These are phyloP conservation scores for Dryomyza anilis DNA, from an alignment of 2,888 invertebrate species.

Conservation along the genomic window DNA sequence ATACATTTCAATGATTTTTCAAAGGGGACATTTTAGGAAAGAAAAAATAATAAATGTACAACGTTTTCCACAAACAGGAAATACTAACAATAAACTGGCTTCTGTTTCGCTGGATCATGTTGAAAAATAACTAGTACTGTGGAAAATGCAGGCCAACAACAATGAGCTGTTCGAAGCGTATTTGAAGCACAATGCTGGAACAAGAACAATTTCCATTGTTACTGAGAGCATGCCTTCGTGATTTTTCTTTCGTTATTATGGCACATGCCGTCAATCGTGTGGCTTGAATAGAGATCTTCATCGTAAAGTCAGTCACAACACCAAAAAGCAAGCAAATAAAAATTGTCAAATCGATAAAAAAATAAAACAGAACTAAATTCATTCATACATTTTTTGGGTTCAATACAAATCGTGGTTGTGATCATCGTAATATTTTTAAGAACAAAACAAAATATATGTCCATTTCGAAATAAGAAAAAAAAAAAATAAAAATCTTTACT, in stretches of 20 bases:
- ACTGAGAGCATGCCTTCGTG: background rate
- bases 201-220: background rate
- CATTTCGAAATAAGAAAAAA: background rate
- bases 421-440: background rate
- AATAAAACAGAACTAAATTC: background rate
- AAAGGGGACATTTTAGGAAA: too few relatives aligned
- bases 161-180: too few relatives aligned
- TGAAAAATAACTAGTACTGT: too few relatives aligned
- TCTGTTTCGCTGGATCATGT: too few relatives aligned
- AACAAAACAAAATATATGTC: background rate
- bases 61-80: too few relatives aligned
- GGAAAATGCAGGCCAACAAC: too few relatives aligned
- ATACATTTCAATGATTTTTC: too few relatives aligned
- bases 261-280: background rate
- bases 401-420: too few relatives aligned
- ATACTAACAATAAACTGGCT: too few relatives aligned
- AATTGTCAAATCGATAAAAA: background rate
- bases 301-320: too few relatives aligned
- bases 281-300: background rate
- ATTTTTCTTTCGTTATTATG: background rate
- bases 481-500: slow-evolving; percentile 42
- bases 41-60: too few relatives aligned
- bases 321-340: background rate
- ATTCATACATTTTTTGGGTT: background rate
- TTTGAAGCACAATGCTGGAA: too few relatives aligned